A percentile compares a stretch with the other conserved stretches of the same genome.
Evolutionary conservation across 2,797 vertebrate genomes (phyloP).

Genomic region (Hafferia zeledoni): DNA sequence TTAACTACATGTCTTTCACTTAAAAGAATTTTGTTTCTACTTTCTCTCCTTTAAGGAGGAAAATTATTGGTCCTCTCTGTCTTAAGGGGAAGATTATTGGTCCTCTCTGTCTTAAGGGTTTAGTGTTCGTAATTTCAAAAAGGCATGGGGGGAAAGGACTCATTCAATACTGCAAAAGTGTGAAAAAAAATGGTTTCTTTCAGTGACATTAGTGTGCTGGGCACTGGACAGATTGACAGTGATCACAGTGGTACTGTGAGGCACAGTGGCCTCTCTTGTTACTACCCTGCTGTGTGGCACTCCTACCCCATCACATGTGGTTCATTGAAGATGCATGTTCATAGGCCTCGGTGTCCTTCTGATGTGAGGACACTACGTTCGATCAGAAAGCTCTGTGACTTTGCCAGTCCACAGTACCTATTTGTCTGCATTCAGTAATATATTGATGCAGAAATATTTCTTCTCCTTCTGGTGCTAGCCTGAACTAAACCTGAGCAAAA

Average conservation of each 20-base stretch:
- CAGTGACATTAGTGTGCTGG: background rate
- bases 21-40: background rate
- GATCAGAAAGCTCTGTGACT: background rate
- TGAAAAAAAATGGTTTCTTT: background rate
- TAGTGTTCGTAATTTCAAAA: background rate
- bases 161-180: background rate
- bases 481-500: background rate
- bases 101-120: background rate
- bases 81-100: background rate
- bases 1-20: background rate
- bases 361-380: background rate
- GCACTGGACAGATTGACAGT: background rate
- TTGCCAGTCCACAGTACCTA: background rate
- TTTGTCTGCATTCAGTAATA: background rate
- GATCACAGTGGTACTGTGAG: background rate
- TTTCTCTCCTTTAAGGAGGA: background rate
- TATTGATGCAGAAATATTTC: background rate
- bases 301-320: background rate
- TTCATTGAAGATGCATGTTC: background rate
- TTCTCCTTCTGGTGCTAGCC: background rate
- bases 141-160: background rate
- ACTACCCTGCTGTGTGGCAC: background rate
- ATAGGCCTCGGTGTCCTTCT: no score
- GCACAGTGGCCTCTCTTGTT: background rate
- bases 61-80: background rate